These are phyloP conservation scores for Coptodon bakossiorum DNA, from an alignment of 2,113 vertebrate genomes.

Conservation along the genomic window DNA sequence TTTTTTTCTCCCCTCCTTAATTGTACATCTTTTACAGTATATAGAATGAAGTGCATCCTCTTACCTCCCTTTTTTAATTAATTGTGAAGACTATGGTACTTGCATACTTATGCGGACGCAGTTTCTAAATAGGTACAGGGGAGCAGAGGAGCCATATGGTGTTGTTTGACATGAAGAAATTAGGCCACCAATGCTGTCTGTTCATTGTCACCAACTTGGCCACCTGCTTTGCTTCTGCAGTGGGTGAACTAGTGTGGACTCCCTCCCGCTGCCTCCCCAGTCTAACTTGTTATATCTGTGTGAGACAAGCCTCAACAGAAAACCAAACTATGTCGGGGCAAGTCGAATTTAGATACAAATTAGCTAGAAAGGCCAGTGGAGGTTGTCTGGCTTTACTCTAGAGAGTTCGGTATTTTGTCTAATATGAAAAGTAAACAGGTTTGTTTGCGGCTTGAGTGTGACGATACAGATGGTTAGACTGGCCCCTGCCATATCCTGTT, in stretches of 20 bases:
- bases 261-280: not conserved
- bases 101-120: slow-evolving; percentile 65
- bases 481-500: slow-evolving; percentile 43
- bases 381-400: slow-evolving; percentile 29
- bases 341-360: slow-evolving; percentile 13
- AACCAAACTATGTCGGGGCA: not conserved
- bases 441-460: slow-evolving; percentile 7
- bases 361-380: not conserved
- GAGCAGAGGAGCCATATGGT: slow-evolving; percentile 73
- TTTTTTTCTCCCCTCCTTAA: not conserved
- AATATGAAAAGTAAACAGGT: slow-evolving; percentile 39
- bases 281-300: slow-evolving; percentile 45
- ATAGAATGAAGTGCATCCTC: slow-evolving; percentile 36
- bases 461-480: slow-evolving; percentile 46
- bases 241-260: slow-evolving; percentile 23
- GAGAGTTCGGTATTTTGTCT: not conserved
- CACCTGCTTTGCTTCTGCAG: slow-evolving; percentile 65
- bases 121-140: slow-evolving; percentile 69
- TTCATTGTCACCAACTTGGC: slow-evolving; percentile 72
- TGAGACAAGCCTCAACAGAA: slow-evolving; percentile 9
- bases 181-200: slow-evolving; percentile 76
- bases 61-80: slow-evolving; percentile 68
- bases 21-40: slow-evolving; percentile 38
- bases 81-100: slow-evolving; percentile 64
- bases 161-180: slow-evolving; percentile 77